These are phyloP conservation scores for Mustela erminea DNA, from an alignment of 2,797 vertebrate genomes.

Conservation along the genomic window DNA sequence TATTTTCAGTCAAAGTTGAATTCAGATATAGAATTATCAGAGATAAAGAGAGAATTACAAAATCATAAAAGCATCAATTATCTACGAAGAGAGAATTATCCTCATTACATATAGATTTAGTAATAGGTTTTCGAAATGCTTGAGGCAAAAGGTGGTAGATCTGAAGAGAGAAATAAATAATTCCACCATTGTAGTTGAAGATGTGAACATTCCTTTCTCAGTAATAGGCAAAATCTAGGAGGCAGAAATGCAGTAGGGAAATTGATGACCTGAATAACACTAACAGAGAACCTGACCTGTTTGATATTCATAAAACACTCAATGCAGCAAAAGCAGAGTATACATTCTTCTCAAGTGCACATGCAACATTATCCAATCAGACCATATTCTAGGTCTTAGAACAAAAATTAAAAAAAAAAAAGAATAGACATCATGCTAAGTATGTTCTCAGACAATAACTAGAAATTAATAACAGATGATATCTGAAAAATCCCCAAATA, in stretches of 20 bases:
- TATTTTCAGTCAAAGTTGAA: background rate
- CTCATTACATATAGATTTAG: background rate
- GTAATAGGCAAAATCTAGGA: background rate
- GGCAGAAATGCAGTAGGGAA: background rate
- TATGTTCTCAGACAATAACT: background rate
- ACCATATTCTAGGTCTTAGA: background rate
- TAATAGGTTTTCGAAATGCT: background rate
- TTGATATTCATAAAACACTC: background rate
- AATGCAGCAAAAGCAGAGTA: background rate
- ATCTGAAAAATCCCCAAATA: background rate
- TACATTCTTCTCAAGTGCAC: background rate
- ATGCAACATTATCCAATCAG: background rate
- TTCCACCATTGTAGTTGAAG: background rate
- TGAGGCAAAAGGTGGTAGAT: background rate
- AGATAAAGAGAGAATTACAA: background rate
- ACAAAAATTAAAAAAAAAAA: background rate
- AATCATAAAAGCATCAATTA: background rate
- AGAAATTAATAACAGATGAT: background rate
- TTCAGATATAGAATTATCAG: background rate
- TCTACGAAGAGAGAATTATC: background rate
- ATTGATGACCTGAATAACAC: background rate
- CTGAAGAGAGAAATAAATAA: background rate
- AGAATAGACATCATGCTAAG: background rate
- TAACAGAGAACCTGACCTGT: background rate
- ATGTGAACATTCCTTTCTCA: background rate